Base-by-base conservation (phyloP, 1,140 invertebrate genomes). In the Pseudachorutes palmiensis region DNA sequence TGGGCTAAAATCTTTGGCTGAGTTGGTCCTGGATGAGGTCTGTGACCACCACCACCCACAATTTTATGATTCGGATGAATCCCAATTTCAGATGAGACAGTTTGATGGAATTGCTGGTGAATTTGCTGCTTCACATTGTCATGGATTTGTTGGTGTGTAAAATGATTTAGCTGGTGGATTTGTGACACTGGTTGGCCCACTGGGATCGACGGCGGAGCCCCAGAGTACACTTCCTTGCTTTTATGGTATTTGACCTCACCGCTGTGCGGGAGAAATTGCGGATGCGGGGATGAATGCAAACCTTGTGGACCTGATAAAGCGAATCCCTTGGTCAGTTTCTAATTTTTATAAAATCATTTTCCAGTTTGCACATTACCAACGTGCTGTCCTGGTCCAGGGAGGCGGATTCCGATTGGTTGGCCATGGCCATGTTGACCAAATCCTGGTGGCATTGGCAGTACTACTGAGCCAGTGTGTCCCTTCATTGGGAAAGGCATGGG, bases 401-500 rank as follows among this genome's bases (percentile, higher is more conserved):
- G 58, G 22, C 66, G 45, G 45, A 67, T 36, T 60, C 65, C 65
- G 36, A 32, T 58, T 32, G 66, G 66, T 9, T 41, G 64, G 5
- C 31, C 36, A 2, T 66, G 63, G 32, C 36, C 32, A 29, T 41
- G 64, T 32, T 48, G 22, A 55, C 19, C 28, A n/a, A 64, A 64
- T 16, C 62, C 28, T 29, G 72, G 69, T 65, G 74, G 70, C 26
- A 74, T 65, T 1, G 75, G 75, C n/a, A 76, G 62, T 1, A 76
- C 72, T 16, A 76, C 61, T 30, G 66, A 65, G 14, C 70, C 51
- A 2, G 74, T 69, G 33, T 62, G 65, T 22, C 70, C 68, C 67
- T 70, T 68, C 31, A 76, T 68, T n/a, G 75, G 64, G 2, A 76
- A 48, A 1, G 75, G 75, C 1, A 76, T 69, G 26, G 75, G 75